These are phyloP conservation scores for Dendrolimus houi DNA, from an alignment of 2,888 invertebrate species.

Conservation along the genomic window DNA sequence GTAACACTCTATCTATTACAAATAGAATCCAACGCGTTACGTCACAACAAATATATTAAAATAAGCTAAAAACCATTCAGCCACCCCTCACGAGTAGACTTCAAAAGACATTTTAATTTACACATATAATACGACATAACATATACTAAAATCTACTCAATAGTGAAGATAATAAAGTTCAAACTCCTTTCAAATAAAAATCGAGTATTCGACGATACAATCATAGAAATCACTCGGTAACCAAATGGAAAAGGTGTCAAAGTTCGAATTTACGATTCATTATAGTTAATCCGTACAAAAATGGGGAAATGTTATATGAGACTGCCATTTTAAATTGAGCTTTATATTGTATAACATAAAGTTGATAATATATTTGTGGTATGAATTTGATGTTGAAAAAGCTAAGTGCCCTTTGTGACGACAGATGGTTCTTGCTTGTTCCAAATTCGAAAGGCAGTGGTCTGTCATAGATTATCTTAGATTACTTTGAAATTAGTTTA, in stretches of 20 bases:
- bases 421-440: slow-evolving; percentile 53
- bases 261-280: slow-evolving; percentile 77
- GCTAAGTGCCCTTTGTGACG: slow-evolving; percentile 70
- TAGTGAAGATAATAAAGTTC: slow-evolving; percentile 6
- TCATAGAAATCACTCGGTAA: slow-evolving; percentile 62
- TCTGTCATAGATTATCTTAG: slow-evolving; percentile 18
- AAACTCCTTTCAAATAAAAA: slow-evolving; percentile 5
- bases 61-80: slow-evolving; percentile 23
- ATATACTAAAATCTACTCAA: slow-evolving; percentile 18
- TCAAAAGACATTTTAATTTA: slow-evolving; percentile 59
- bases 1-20: slow-evolving; percentile 33
- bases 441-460: slow-evolving; percentile 16
- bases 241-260: slow-evolving; percentile 76
- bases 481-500: slow-evolving; percentile 19
- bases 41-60: slow-evolving; percentile 45
- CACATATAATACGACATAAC: slow-evolving; percentile 19
- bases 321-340: slow-evolving; percentile 13
- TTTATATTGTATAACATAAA: slow-evolving; percentile 2
- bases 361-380: slow-evolving; percentile 1
- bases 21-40: slow-evolving; percentile 46
- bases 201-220: slow-evolving; percentile 28
- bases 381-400: slow-evolving; percentile 55
- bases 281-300: slow-evolving; percentile 71
- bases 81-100: slow-evolving; percentile 27
- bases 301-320: slow-evolving; percentile 36